A percentile compares a stretch with the other conserved stretches of the same genome.
phyloP scores from a whole-genome alignment of 2,113 vertebrate species.

The Mastomys coucha region DNA sequence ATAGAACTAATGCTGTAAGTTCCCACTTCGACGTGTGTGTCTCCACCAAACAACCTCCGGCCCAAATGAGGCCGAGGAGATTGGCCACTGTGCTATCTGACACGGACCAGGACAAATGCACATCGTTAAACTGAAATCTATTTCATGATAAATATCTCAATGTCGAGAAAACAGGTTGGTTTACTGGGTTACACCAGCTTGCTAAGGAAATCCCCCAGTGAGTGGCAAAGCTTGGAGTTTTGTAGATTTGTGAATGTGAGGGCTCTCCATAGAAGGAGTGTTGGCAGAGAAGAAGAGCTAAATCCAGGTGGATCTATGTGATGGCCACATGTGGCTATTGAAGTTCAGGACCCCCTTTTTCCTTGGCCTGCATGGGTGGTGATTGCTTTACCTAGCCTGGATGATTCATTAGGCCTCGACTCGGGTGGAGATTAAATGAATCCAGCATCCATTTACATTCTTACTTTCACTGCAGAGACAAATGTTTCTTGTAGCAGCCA shows the following conservation, averaged over 20 bases:
- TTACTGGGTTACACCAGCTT: constrained; percentile 86
- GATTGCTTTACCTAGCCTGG: constrained; percentile 76
- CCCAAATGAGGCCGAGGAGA: constrained; percentile 70
- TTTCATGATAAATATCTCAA: constrained; percentile 84
- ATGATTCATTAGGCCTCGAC: constrained; percentile 85
- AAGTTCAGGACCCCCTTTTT: neutral
- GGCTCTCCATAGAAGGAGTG: constrained; percentile 76
- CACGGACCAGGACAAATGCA: neutral
- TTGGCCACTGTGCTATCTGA: constrained; percentile 71
- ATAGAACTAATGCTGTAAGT: constrained; percentile 60
- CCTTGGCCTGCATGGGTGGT: constrained; percentile 43
- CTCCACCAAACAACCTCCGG: constrained; percentile 50
- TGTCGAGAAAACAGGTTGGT: constrained; percentile 83
- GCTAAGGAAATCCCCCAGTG: constrained; percentile 85
- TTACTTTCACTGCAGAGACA: constrained; percentile 86
- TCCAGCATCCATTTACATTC: constrained; percentile 82
- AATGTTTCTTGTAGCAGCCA: constrained; percentile 87
- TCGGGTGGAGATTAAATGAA: constrained; percentile 86
- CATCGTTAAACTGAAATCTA: constrained; percentile 84
- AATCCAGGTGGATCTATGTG: constrained; percentile 79
- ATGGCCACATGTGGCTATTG: constrained; percentile 45
- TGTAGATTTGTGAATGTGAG: constrained; percentile 84
- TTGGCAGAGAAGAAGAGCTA: constrained; percentile 80
- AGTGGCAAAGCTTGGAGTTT: constrained; percentile 84
- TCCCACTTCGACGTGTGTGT: constrained; percentile 48